These are phyloP conservation scores for Odocoileus hemionus DNA, from an alignment of 2,113 vertebrate species.

Conservation along the genomic window DNA sequence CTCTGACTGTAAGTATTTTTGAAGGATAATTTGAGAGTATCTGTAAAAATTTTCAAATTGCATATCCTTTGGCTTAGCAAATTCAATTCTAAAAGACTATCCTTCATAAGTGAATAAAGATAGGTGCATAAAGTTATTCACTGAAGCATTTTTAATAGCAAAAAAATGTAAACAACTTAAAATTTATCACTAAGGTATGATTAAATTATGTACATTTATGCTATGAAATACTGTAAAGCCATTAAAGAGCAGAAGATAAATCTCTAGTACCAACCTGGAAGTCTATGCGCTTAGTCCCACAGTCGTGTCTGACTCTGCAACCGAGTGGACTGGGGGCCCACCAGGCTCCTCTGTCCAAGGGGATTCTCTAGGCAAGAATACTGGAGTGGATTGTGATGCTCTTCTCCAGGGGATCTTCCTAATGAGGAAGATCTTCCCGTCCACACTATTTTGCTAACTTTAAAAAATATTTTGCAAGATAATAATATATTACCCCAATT, in stretches of 20 bases:
- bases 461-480: background rate
- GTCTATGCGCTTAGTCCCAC: background rate
- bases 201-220: background rate
- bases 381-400: background rate
- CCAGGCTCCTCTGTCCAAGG: background rate
- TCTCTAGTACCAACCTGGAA: background rate
- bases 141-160: background rate
- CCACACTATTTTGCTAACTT: background rate
- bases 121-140: background rate
- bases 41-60: background rate
- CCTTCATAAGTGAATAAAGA: conserved; percentile 6
- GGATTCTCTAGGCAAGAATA: background rate
- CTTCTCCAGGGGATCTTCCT: background rate
- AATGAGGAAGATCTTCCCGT: background rate
- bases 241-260: background rate
- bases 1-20: background rate
- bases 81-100: background rate
- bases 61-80: background rate
- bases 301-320: background rate
- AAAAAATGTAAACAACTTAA: background rate
- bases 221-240: background rate
- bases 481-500: background rate
- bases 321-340: background rate
- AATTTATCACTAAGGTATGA: background rate
- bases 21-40: conserved; percentile 16